Percentiles rank a stretch among this genome's conserved stretches.
Evolutionary conservation across 2,113 vertebrate species (phyloP).

Genomic region (Mastomys coucha): DNA sequence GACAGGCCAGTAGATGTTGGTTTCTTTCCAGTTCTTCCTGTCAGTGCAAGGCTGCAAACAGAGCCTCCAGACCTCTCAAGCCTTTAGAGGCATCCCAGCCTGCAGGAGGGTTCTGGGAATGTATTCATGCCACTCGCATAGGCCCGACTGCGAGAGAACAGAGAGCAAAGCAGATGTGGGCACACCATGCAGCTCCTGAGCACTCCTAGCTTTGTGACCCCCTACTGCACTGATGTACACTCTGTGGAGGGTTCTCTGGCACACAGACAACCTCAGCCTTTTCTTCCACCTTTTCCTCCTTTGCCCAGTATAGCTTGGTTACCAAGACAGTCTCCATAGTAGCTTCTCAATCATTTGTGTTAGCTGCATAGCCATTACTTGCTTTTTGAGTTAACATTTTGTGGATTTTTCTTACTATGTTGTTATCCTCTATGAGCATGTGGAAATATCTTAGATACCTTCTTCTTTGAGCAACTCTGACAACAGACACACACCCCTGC

Average conservation of each 20-base stretch:
- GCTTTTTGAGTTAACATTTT: neutral
- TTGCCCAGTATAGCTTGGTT: neutral
- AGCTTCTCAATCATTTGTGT: neutral
- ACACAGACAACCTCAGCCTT: neutral
- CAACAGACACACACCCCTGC: neutral
- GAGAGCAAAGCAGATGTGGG: neutral
- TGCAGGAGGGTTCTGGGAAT: neutral
- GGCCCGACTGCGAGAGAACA: neutral
- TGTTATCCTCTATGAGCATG: neutral
- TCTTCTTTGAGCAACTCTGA: neutral
- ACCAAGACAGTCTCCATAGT: neutral
- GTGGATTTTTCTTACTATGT: neutral
- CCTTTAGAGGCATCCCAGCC: neutral
- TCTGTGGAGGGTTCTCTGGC: neutral
- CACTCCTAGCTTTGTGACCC: neutral
- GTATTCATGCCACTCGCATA: rapidly evolving
- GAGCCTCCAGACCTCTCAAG: neutral
- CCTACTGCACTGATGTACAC: neutral
- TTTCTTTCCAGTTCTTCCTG: neutral
- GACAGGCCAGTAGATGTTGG: neutral
- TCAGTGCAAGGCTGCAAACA: neutral
- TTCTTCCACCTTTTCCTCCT: no score
- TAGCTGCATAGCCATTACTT: neutral
- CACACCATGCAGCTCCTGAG: neutral
- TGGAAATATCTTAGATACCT: neutral